Evolutionary conservation across 37 sponge, comb jelly and placozoan species (phyloP), one percentile per base, ranked within the genome.

Genomic region (Diacarnus erythraeanus): DNA sequence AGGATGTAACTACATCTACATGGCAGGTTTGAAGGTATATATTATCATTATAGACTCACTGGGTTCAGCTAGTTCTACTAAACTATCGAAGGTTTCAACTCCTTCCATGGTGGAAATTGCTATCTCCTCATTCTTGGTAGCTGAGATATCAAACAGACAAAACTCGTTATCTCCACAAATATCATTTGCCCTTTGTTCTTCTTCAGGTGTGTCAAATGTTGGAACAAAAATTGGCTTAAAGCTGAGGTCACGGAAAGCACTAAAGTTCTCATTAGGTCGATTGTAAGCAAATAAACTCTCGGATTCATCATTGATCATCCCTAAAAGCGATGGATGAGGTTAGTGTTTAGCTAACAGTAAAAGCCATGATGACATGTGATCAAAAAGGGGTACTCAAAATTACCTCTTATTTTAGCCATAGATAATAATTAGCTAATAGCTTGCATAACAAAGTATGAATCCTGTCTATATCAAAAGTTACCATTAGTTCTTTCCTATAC

Each of bases 141-240:
- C 65, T 20, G 88, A 82, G 37, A 87, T 65, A 43, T 87, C 88
- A 81, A 61, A 87, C 51, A 77, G 59, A 70, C 88, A 87, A 29
- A 76, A 81, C 15, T 37, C 29, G 35, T 81, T 78, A 60, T 71
- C 51, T 42, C 57, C 56, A 69, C 88, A 87, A 0, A 87, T 22
- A 3, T 44, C 57, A 25, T 59, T 80, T 9, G 88, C 88, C 71
- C 77, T 22, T 29, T 74, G 61, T 71, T 87, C 78, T 22, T 81
- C 33, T 33, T 3, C 64, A 23, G 77, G 64, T 41, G 69, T 51
- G 1, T 67, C 42, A 66, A 87, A 87, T 18, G 10, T 38, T 25
- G 82, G 47, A 34, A 17, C 72, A 76, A 81, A 87, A 0, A 81
- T 26, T 21, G 82, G 88, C 59, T 31, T 38, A 27, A 81, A 87